phyloP scores from a whole-genome alignment of 2,888 invertebrate species.

The Arge pagana region DNA sequence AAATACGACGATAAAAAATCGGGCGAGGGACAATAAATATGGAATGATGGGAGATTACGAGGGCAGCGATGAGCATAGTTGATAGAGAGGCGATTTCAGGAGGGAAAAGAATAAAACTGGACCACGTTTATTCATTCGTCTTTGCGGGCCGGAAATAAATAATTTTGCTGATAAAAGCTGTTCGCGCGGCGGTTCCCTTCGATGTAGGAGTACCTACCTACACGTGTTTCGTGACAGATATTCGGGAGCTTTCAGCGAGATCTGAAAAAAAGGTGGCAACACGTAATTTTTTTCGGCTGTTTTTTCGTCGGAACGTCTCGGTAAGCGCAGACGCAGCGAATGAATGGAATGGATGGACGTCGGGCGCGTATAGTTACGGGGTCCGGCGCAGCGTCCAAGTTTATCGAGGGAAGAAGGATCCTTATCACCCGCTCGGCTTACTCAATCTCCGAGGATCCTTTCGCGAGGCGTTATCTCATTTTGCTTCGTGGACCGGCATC shows the following conservation, averaged over 20 bases:
- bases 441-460: slow-evolving; percentile 46
- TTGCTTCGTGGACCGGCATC: slow-evolving; percentile 4
- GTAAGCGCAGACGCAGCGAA: background rate
- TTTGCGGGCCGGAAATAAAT: too few relatives aligned
- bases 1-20: too few relatives aligned
- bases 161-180: too few relatives aligned
- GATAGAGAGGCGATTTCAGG: too few relatives aligned
- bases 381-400: slow-evolving; percentile 6
- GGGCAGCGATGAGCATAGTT: too few relatives aligned
- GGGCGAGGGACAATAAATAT: too few relatives aligned
- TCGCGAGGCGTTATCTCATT: slow-evolving; percentile 41
- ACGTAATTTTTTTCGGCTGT: background rate
- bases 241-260: background rate
- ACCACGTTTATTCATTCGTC: too few relatives aligned
- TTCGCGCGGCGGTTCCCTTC: too few relatives aligned
- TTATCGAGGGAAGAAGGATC: slow-evolving; percentile 21
- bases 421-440: slow-evolving; percentile 18
- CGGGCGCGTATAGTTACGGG: background rate
- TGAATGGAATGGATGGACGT: slow-evolving; percentile 9
- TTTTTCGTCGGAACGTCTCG: background rate
- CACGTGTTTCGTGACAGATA: too few relatives aligned
- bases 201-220: too few relatives aligned
- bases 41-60: too few relatives aligned
- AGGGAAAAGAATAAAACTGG: too few relatives aligned
- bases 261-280: background rate